These are phyloP conservation scores for Zoroaster sp. DNA, from an alignment of 53 echinoderm and acorn worm species.

Conservation along the genomic window DNA sequence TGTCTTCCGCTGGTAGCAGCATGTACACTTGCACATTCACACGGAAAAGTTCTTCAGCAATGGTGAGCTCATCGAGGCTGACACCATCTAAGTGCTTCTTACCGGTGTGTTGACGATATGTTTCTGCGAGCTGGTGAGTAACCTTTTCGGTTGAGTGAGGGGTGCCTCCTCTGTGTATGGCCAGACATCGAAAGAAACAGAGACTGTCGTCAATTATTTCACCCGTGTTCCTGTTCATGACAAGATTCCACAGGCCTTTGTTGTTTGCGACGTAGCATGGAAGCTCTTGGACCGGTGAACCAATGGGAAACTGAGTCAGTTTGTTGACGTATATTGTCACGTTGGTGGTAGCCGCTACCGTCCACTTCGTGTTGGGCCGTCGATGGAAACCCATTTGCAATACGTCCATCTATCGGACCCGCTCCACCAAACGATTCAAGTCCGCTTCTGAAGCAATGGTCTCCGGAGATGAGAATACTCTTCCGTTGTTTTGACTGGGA, in stretches of 20 bases:
- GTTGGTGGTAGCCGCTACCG: conserved; percentile 21
- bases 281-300: neutral
- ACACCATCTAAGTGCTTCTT: neutral
- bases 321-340: conserved; percentile 33
- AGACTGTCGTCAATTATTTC: neutral
- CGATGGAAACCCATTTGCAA: conserved; percentile 4
- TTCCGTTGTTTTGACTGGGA: neutral
- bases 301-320: conserved; percentile 30
- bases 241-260: neutral
- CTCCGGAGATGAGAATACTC: neutral
- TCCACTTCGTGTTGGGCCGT: conserved; percentile 53
- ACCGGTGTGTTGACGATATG: too few relatives aligned
- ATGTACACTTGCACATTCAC: too few relatives aligned
- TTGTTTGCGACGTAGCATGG: neutral
- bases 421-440: neutral
- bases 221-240: neutral
- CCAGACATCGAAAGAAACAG: neutral
- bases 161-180: neutral
- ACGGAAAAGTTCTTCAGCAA: neutral
- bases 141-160: neutral
- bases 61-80: neutral
- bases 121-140: neutral
- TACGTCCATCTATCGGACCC: neutral
- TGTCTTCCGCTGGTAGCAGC: too few relatives aligned
- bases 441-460: neutral